Percentiles rank a stretch among this genome's conserved stretches.
Evolutionary conservation across 2,113 vertebrate genomes (phyloP).

Genomic region (Hucho hucho): DNA sequence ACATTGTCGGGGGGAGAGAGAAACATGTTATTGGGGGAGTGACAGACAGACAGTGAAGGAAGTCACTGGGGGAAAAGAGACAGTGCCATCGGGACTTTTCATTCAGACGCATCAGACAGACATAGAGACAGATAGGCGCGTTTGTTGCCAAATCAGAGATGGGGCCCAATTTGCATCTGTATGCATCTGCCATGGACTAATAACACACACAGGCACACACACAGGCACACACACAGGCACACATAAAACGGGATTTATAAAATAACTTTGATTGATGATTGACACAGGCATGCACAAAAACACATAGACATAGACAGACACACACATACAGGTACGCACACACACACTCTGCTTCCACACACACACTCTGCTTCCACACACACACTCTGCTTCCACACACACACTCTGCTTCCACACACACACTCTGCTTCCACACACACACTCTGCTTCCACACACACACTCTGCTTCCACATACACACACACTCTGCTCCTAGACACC

Average conservation of each 20-base stretch:
- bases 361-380: neutral
- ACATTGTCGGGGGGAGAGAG: neutral
- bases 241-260: neutral
- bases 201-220: neutral
- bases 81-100: neutral
- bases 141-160: conserved; percentile 29
- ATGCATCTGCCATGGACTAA: conserved; percentile 10
- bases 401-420: no score
- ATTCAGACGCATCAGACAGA: neutral
- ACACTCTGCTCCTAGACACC: no score
- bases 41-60: conserved; percentile 2
- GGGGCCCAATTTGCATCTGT: conserved; percentile 14
- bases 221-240: neutral
- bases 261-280: no score
- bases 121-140: neutral
- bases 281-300: no score
- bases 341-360: neutral
- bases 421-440: no score
- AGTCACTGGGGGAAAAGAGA: neutral
- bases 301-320: no score
- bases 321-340: neutral
- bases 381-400: neutral
- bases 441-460: no score
- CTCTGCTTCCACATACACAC: no score
- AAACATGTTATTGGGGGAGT: neutral